Evolutionary conservation across 2,888 invertebrate species (phyloP).

Genomic region (Hydroisotoma schaefferi): DNA sequence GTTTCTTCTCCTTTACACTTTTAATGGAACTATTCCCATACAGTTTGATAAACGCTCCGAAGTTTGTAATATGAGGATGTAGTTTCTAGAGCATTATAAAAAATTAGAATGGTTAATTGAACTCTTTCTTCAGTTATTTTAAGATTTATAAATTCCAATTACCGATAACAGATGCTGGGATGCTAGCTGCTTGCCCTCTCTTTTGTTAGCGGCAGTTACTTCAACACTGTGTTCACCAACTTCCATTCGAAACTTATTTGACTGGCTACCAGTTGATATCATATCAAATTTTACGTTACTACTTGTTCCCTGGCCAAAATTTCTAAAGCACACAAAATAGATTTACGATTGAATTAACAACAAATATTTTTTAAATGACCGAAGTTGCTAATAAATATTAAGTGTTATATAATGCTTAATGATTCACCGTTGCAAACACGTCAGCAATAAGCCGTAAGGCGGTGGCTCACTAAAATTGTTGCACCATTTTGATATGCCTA

Average conservation of each 20-base stretch:
- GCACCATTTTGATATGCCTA: constrained; percentile 89
- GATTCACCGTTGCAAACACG: constrained; percentile 70
- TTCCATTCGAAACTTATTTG: constrained; percentile 89
- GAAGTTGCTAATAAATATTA: not conserved
- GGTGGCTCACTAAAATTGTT: constrained; percentile 93
- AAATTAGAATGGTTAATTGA: not conserved
- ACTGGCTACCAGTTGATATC: constrained; percentile 81
- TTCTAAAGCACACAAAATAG: constrained; percentile 56
- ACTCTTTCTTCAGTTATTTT: not conserved
- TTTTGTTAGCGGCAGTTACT: constrained; percentile 72
- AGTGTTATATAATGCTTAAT: not conserved
- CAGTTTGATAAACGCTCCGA: constrained; percentile 88
- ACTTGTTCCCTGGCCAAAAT: constrained; percentile 80
- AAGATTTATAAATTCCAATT: not conserved
- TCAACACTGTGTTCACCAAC: constrained; percentile 88
- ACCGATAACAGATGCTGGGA: constrained; percentile 67
- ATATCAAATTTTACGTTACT: constrained; percentile 77
- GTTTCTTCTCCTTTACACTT: constrained; percentile 85
- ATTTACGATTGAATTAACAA: constrained; percentile 4
- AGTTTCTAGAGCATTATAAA: constrained; percentile 61
- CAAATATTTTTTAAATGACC: not conserved
- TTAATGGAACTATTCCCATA: constrained; percentile 90
- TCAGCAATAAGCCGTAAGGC: constrained; percentile 87
- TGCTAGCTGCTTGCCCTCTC: constrained; percentile 93
- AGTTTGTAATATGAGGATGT: constrained; percentile 90